Conservation (phyloP, 2,113 vertebrate species). For the Gorsachius goisagi region DNA sequence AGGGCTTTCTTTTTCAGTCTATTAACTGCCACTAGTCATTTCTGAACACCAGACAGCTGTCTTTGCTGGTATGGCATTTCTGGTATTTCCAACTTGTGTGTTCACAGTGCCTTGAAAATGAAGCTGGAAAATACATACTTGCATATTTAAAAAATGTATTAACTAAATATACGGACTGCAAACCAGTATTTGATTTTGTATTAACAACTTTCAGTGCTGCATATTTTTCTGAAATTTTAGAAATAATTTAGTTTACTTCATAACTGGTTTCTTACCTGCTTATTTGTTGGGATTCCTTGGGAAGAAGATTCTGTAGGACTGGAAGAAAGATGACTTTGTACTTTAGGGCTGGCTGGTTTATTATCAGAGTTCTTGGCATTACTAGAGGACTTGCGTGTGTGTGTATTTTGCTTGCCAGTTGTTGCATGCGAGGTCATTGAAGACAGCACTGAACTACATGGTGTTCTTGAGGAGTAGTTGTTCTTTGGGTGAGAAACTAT, state of each 20-base stretch:
- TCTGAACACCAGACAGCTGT: neutral
- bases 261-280: slow-evolving; percentile 67
- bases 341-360: slow-evolving; percentile 57
- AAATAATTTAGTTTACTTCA: neutral
- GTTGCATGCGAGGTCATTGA: slow-evolving; percentile 37
- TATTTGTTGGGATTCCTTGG: slow-evolving; percentile 53
- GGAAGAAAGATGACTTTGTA: slow-evolving; percentile 18
- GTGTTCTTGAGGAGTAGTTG: slow-evolving; percentile 76
- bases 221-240: neutral
- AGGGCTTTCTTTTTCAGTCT: neutral
- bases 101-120: neutral
- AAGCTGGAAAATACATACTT: neutral
- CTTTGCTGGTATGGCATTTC: neutral
- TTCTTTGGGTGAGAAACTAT: slow-evolving; percentile 83
- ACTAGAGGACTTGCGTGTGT: slow-evolving; percentile 51
- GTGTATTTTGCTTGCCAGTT: slow-evolving; percentile 58
- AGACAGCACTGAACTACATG: slow-evolving; percentile 66
- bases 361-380: slow-evolving; percentile 66
- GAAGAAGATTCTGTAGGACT: slow-evolving; percentile 53
- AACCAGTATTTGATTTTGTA: neutral
- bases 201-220: neutral
- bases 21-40: neutral
- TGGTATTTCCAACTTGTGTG: neutral
- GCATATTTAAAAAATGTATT: neutral
- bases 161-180: neutral